Conservation (phyloP, 2,797 vertebrate species). For the Molossus alvarezi region DNA sequence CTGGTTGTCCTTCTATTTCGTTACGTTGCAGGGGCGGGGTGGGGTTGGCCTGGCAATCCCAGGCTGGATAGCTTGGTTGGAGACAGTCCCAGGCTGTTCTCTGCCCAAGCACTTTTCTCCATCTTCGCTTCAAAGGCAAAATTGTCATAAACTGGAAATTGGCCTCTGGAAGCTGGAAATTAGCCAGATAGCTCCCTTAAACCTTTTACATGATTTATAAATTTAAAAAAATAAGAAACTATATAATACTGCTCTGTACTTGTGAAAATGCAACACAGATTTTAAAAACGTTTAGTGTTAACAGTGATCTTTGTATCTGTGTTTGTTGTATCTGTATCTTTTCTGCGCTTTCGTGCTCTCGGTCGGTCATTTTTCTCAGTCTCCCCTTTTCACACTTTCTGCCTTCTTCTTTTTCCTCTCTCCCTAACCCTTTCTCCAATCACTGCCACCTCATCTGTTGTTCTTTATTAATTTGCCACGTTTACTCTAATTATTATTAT, state of each 20-base stretch:
- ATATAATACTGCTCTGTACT: neutral
- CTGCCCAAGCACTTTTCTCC: constrained; percentile 30
- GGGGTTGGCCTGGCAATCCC: neutral
- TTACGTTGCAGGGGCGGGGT: neutral
- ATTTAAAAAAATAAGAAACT: constrained; percentile 47
- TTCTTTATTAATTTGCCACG: neutral
- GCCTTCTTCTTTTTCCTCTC: neutral
- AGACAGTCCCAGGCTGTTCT: constrained; percentile 49
- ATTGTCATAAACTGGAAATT: constrained; percentile 58
- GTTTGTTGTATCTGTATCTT: neutral
- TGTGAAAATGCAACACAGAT: constrained; percentile 34
- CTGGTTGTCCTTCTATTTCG: neutral
- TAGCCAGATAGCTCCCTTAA: constrained; percentile 35
- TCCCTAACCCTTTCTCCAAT: neutral
- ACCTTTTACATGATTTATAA: constrained; percentile 56
- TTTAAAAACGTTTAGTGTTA: neutral
- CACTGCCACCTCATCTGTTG: neutral
- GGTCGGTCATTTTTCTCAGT: neutral
- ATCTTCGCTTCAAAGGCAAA: constrained; percentile 62
- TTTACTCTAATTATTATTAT: neutral
- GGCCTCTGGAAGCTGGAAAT: constrained; percentile 61
- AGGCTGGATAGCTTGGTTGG: neutral
- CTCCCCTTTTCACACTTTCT: neutral
- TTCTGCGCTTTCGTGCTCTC: neutral
- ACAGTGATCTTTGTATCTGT: neutral